A percentile compares a stretch with the other conserved stretches of the same genome.
Evolutionary conservation across 2,888 invertebrate genomes (phyloP).

Genomic region (Parnassius apollo): DNA sequence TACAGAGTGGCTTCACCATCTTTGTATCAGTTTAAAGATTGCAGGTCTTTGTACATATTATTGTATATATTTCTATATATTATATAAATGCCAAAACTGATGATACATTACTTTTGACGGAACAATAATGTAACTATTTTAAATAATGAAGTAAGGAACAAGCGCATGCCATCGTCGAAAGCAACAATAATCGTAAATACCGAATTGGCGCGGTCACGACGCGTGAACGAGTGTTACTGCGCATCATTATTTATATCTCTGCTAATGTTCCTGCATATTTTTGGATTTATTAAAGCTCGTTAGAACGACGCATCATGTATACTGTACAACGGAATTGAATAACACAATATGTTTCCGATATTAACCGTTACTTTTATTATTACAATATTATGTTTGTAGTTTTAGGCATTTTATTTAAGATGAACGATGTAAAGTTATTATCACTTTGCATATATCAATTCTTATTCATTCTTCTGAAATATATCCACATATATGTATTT

Average conservation of each 20-base stretch:
- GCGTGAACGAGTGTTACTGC: constrained; percentile 13
- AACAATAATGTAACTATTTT: constrained; percentile 2
- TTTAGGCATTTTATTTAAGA: too few species aligned
- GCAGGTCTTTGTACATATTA: too few species aligned
- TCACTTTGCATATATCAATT: too few species aligned
- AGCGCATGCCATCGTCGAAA: constrained; percentile 6
- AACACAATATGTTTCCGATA: neutral
- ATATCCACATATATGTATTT: too few species aligned
- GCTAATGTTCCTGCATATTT: constrained; percentile 10
- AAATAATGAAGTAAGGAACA: constrained; percentile 13
- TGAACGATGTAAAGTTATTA: too few species aligned
- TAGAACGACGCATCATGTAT: constrained; percentile 1
- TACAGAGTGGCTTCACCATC: too few species aligned
- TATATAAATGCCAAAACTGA: too few species aligned
- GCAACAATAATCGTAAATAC: constrained; percentile 5
- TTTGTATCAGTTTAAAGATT: too few species aligned
- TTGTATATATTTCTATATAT: too few species aligned
- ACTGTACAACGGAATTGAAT: neutral
- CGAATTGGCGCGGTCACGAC: constrained; percentile 10
- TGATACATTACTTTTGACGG: neutral
- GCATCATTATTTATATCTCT: constrained; percentile 11
- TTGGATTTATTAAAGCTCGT: constrained; percentile 5
- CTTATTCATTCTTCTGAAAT: too few species aligned
- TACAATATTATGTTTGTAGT: too few species aligned
- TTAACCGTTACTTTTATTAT: neutral